Percentiles rank a stretch among this genome's conserved stretches.
phyloP scores from a whole-genome alignment of 2,888 invertebrate genomes.

The Bursaphelenchus okinawaensis region DNA sequence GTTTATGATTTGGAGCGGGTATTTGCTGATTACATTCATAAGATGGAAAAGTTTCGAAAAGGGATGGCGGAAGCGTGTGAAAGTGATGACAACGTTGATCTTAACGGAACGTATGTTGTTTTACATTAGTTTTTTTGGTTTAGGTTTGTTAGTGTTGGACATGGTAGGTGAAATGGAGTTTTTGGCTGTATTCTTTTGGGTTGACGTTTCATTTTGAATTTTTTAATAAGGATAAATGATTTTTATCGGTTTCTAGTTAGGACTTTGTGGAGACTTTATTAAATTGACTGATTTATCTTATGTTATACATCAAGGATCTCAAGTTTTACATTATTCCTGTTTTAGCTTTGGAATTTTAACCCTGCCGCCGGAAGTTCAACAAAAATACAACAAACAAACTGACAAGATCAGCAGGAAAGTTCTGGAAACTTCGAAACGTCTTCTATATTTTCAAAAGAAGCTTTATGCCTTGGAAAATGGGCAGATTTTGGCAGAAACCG shows the following conservation, averaged over 20 bases:
- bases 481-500: neutral
- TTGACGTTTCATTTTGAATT: neutral
- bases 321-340: no score
- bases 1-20: neutral
- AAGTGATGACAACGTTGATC: no score
- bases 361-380: neutral
- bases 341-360: neutral
- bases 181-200: no score
- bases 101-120: neutral
- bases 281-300: no score
- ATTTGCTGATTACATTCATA: neutral
- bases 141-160: no score
- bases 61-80: no score
- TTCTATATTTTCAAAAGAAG: neutral
- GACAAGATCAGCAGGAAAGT: neutral
- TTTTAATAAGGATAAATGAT: neutral
- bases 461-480: neutral
- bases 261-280: no score
- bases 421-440: neutral
- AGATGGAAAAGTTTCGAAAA: neutral
- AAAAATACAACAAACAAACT: neutral
- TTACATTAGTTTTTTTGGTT: neutral
- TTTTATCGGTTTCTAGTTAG: no score
- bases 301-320: no score
- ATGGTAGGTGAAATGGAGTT: no score